Evolutionary conservation across 53 echinoderm and acorn worm species (phyloP).

Genomic region (Hippasteria phrygiana): DNA sequence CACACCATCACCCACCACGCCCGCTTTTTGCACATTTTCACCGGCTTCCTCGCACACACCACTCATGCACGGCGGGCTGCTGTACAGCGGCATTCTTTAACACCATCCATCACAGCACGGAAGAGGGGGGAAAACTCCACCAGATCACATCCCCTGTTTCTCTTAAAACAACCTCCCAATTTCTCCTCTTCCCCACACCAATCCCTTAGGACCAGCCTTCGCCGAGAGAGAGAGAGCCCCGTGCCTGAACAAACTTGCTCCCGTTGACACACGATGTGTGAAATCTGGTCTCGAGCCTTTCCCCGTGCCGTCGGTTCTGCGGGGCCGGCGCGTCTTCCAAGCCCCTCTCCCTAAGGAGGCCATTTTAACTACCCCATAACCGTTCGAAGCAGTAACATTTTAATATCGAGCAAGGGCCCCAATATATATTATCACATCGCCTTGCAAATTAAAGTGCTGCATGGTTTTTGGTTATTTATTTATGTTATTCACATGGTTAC

Average conservation of each 20-base stretch:
- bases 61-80: no score
- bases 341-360: not conserved
- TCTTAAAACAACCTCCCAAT: constrained; percentile 15
- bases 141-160: not conserved
- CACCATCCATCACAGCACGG: not conserved
- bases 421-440: no score
- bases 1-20: no score
- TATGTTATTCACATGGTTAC: no score
- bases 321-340: not conserved
- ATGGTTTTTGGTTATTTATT: no score
- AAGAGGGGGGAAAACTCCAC: not conserved
- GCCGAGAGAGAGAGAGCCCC: not conserved
- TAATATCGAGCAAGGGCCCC: not conserved
- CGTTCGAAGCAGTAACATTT: not conserved
- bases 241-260: not conserved
- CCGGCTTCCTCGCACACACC: no score
- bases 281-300: not conserved
- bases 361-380: not conserved
- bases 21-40: no score
- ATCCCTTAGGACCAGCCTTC: not conserved
- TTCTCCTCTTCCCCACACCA: not conserved
- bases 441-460: constrained; percentile 9
- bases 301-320: not conserved
- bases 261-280: not conserved
- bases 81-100: no score